Evolutionary conservation across 2,888 invertebrate species (phyloP).

Genomic region (Synergus japonicus): DNA sequence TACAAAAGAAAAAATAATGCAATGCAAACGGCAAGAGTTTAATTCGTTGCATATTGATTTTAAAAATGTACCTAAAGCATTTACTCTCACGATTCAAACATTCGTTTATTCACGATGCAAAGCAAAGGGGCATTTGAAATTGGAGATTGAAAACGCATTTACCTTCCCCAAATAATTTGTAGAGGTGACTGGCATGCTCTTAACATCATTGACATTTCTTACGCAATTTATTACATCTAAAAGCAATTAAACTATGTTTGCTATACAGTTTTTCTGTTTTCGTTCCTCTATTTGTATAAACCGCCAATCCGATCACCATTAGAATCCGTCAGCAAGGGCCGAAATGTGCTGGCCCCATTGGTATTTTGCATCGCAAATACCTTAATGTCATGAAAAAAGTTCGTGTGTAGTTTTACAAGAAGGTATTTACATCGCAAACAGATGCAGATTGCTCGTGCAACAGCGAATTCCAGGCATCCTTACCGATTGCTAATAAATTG

Average conservation of each 20-base stretch:
- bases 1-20: conserved; percentile 13
- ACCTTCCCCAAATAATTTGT: conserved; percentile 41
- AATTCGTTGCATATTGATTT: background rate
- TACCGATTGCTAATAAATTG: conserved; percentile 75
- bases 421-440: conserved; percentile 41
- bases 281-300: conserved; percentile 40
- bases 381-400: conserved; percentile 36
- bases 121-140: conserved; percentile 40
- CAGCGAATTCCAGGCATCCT: conserved; percentile 52
- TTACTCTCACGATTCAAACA: conserved; percentile 10
- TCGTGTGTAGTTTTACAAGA: conserved; percentile 33
- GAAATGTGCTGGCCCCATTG: conserved; percentile 41
- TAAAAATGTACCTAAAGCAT: background rate
- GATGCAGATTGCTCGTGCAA: conserved; percentile 37
- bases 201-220: conserved; percentile 39
- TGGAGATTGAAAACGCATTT: conserved; percentile 38
- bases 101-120: conserved; percentile 40
- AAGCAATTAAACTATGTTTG: conserved; percentile 40
- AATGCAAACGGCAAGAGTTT: conserved; percentile 28
- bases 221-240: conserved; percentile 41
- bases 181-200: conserved; percentile 39
- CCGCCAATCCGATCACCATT: conserved; percentile 41
- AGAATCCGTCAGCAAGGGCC: conserved; percentile 41
- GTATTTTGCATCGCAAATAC: conserved; percentile 42
- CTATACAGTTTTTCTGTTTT: conserved; percentile 36